These are phyloP conservation scores for Otolemur crassicaudatus DNA, from an alignment of 2,797 vertebrate species.

Conservation along the genomic window DNA sequence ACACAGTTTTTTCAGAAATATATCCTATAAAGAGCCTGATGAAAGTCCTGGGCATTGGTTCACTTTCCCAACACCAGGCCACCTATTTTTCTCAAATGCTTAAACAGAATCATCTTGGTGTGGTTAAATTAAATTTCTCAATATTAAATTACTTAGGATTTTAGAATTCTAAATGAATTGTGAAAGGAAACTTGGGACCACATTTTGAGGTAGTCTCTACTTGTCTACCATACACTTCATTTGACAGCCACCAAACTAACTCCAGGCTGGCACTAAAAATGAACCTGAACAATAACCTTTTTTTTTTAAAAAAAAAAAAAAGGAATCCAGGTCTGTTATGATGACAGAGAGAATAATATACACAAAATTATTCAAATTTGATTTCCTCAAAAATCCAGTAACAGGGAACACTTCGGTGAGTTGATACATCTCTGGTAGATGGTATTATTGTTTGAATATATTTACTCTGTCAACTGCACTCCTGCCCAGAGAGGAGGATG, in stretches of 20 bases:
- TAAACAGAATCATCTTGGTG: background rate
- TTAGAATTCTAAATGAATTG: background rate
- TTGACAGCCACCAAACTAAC: background rate
- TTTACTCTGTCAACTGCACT: background rate
- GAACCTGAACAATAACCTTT: background rate
- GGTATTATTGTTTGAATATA: background rate
- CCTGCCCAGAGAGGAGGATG: background rate
- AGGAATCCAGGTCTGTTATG: background rate
- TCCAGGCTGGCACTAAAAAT: background rate
- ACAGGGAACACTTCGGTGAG: background rate
- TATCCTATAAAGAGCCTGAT: background rate
- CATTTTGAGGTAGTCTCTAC: background rate
- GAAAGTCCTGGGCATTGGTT: background rate
- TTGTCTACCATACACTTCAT: background rate
- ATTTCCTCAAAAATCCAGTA: background rate
- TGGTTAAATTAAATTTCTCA: background rate
- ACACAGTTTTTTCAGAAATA: background rate
- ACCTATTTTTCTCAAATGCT: background rate
- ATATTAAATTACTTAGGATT: background rate
- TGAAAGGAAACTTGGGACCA: background rate
- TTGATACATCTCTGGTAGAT: background rate
- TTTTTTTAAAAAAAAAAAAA: background rate
- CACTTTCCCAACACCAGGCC: background rate
- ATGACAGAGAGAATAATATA: background rate
- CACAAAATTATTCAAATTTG: background rate